Evolutionary conservation across 2,888 invertebrate species (phyloP), one percentile per base, ranked within the genome.

Genomic region (Cheilosia variabilis): DNA sequence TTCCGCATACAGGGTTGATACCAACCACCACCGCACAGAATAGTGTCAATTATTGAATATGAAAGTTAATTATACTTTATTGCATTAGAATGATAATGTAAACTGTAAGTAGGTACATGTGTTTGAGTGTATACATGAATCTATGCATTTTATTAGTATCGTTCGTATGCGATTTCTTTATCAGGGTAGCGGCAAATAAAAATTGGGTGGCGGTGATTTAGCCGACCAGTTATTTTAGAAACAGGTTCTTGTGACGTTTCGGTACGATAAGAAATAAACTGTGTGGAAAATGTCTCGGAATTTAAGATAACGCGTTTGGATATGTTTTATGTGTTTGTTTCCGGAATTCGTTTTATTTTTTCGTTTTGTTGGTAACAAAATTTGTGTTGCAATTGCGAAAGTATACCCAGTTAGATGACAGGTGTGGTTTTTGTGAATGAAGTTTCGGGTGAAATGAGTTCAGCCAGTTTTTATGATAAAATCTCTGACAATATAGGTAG

Each of bases 51-150:
- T 83, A 78, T 82, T 78, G 82, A 78, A 72, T 83, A 83, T 83
- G 78, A 79, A 71, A 72, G 82, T 83, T 83, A 83, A 83, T 83
- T 83, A 83, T 78, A 68, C 66, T 83, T 83, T 83, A 78, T 78
- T 83, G 50, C 78, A 78, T 83, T 78, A 72, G 66, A 72, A 62
- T 52, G 72, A 72, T 83, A 78, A 66, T 83, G 55, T 41, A 17
- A 68, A 57, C 17, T 52, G 55, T 41, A 45, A 53, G 43, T 17
- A 17, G 13, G 47, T 47, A 53, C 43, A 27, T 53, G 37, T 52
- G 6, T 37, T n/a, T 37, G 24, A 4, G 13, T 69, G 24, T n/a
- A 27, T 47, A 22, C 34, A 19, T 53, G 27, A 4, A 41, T 37
- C 53, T 52, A 57, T 55, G 43, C 47, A 41, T 22, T 63, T 24